These are phyloP conservation scores for Muschampia plurimacula DNA, from an alignment of 2,888 invertebrate species.

Conservation along the genomic window DNA sequence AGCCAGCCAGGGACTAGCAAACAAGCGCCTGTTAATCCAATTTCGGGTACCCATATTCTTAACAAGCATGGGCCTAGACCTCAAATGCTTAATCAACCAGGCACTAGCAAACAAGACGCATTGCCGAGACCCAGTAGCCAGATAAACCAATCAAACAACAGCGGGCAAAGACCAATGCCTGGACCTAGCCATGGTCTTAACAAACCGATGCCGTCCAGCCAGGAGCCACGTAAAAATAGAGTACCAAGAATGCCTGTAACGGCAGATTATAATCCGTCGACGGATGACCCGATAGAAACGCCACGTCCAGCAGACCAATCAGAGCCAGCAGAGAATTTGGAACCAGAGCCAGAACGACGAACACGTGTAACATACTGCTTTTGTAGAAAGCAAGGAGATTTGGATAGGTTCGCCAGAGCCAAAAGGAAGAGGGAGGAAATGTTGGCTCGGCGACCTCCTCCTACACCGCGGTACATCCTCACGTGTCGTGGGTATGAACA, in stretches of 20 bases:
- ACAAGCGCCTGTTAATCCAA: not conserved
- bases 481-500: not conserved
- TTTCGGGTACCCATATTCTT: not conserved
- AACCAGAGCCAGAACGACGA: not conserved
- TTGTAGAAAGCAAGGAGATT: not conserved
- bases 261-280: not conserved
- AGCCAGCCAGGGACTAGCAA: not conserved
- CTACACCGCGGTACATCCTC: not conserved
- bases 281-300: not conserved
- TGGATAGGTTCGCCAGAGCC: not conserved
- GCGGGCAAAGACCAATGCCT: not conserved
- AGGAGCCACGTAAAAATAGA: not conserved
- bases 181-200: not conserved
- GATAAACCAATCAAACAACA: not conserved
- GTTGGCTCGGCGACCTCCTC: not conserved
- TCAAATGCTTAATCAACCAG: not conserved
- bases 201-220: not conserved
- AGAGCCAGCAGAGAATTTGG: not conserved
- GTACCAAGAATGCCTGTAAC: not conserved
- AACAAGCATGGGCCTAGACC: not conserved
- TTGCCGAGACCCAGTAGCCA: not conserved
- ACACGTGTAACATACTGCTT: not conserved
- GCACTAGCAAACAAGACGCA: not conserved
- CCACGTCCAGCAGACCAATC: not conserved
- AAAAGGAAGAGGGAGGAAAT: not conserved